A percentile compares a stretch with the other conserved stretches of the same genome.
phyloP scores from a whole-genome alignment of 1,140 invertebrate species.

The Drosophila carrolli region DNA sequence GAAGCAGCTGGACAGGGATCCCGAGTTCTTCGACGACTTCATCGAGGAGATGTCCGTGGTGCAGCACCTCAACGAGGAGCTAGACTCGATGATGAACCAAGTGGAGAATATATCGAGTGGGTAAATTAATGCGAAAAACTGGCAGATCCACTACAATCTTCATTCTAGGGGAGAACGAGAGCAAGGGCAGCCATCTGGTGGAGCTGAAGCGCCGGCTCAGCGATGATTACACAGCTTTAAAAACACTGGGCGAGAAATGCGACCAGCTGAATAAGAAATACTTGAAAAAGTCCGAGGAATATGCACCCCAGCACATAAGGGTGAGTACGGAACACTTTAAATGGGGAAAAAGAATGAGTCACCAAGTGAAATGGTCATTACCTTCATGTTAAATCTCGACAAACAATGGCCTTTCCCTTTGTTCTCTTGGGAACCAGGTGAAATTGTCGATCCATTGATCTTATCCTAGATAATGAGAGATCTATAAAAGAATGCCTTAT shows the following conservation, averaged over 20 bases:
- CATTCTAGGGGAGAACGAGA: conserved; percentile 87
- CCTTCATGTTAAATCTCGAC: too few relatives aligned
- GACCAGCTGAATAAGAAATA: conserved; percentile 89
- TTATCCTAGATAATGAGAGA: too few relatives aligned
- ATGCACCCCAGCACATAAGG: conserved; percentile 90
- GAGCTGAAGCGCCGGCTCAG: conserved; percentile 87
- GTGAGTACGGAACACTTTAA: conserved; percentile 84
- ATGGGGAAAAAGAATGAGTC: neutral
- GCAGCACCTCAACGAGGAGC: conserved; percentile 88
- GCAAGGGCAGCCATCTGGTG: conserved; percentile 88
- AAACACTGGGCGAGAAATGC: conserved; percentile 89
- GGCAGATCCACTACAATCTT: neutral
- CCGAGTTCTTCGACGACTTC: conserved; percentile 89
- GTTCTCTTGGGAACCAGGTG: too few relatives aligned
- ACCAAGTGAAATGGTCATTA: too few relatives aligned
- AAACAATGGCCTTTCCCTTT: too few relatives aligned
- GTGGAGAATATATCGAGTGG: conserved; percentile 90
- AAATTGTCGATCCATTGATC: too few relatives aligned
- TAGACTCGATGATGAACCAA: conserved; percentile 89
- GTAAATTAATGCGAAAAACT: neutral
- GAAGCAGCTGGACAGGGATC: conserved; percentile 88
- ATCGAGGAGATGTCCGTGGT: conserved; percentile 88
- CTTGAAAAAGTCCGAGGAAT: conserved; percentile 89
- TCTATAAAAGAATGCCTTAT: too few relatives aligned
- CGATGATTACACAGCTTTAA: conserved; percentile 88